A percentile compares a stretch with the other conserved stretches of the same genome.
Conservation (phyloP, 2,888 invertebrate species). For the Sialis fuliginosa region DNA sequence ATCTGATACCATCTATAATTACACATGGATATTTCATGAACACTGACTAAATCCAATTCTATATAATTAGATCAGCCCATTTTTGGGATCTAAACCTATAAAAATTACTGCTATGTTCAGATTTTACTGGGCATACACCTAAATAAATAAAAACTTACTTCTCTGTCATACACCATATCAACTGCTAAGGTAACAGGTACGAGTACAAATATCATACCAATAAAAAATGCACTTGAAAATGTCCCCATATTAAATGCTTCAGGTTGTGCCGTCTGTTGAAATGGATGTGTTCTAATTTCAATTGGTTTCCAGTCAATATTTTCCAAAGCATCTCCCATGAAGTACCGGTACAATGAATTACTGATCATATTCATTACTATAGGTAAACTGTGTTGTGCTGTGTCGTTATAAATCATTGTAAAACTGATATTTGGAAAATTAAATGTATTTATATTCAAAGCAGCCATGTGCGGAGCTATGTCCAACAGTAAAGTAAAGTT, state of each 20-base stretch:
- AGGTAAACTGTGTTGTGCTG: conserved; percentile 61
- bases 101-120: background rate
- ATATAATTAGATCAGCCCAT: too few relatives aligned
- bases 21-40: too few relatives aligned
- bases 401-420: conserved; percentile 57
- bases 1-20: too few relatives aligned
- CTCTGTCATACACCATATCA: conserved; percentile 67
- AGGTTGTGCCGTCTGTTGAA: conserved; percentile 55
- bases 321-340: background rate
- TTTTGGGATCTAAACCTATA: background rate
- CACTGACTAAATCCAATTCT: too few relatives aligned
- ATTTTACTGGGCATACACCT: background rate
- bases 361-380: conserved; percentile 53
- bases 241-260: conserved; percentile 53
- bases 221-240: conserved; percentile 54
- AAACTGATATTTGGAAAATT: conserved; percentile 34
- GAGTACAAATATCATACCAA: conserved; percentile 66
- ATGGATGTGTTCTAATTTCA: conserved; percentile 46
- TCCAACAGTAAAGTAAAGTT: conserved; percentile 43
- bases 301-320: conserved; percentile 32
- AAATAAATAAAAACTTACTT: conserved; percentile 32
- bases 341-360: conserved; percentile 42
- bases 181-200: conserved; percentile 61
- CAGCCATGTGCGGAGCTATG: conserved; percentile 47
- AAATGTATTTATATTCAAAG: conserved; percentile 39